phyloP scores from a whole-genome alignment of 2,797 vertebrate genomes.

The Chiloscyllium punctatum region DNA sequence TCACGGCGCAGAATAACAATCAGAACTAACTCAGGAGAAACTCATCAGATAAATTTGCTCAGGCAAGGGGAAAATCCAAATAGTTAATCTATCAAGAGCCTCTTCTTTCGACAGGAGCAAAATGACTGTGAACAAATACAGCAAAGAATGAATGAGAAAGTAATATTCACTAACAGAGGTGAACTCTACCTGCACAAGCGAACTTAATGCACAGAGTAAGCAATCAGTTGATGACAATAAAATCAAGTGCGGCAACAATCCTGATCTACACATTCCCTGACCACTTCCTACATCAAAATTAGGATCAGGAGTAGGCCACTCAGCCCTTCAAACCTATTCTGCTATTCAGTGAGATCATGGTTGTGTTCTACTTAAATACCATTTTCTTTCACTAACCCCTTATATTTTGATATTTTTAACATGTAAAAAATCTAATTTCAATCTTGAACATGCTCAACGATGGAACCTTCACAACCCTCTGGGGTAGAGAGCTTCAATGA shows the following conservation, averaged over 20 bases:
- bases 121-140: background rate
- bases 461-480: too few relatives aligned
- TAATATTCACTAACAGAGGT: background rate
- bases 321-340: too few relatives aligned
- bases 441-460: too few relatives aligned
- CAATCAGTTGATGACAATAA: background rate
- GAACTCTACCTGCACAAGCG: background rate
- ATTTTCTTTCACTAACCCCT: too few relatives aligned
- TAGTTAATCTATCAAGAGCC: background rate
- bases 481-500: too few relatives aligned
- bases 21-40: background rate
- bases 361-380: too few relatives aligned
- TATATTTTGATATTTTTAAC: too few relatives aligned
- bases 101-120: background rate
- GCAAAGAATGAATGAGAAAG: background rate
- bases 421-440: too few relatives aligned
- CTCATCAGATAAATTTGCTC: background rate
- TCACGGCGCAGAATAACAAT: background rate
- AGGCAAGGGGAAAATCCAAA: background rate
- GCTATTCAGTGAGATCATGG: too few relatives aligned
- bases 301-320: too few relatives aligned
- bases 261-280: background rate
- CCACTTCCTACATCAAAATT: background rate
- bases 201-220: background rate
- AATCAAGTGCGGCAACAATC: background rate